Evolutionary conservation across 2,113 vertebrate species (phyloP), one percentile per base, ranked within the genome.

Genomic region (Carassius gibelio): DNA sequence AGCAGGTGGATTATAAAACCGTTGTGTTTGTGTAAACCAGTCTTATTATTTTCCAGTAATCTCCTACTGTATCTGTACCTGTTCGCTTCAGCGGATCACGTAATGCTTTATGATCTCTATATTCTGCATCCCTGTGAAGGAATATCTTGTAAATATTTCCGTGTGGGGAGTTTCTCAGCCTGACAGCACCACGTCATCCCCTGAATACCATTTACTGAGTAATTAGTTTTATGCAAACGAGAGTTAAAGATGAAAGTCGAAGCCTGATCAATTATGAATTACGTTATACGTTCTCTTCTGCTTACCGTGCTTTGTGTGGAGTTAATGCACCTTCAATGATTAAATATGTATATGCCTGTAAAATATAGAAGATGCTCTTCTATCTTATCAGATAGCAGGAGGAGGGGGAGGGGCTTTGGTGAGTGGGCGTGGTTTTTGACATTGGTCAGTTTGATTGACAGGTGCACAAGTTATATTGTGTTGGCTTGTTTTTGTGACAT

Each of bases 151-250:
- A 62, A 71, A 84, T 87, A 81, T 85, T 82, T 76, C 90, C 90
- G 89, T 85, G 84, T 88, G 89, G 90, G 84, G 68, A 85, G 26
- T 89, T 83, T 75, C 38, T 5, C 36, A 38, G 42, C 50, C 81
- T 82, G 90, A 74, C 82, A 85, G 81, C 84, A 82, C 94, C 95
- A 94, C 96, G 96, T 97, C 96, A 96, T 95, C 95, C 97, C 96
- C 96, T 95, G 91, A 94, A 93, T 92, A 91, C 90, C 94, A 94
- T 94, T 95, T 94, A 94, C 94, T 93, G 95, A 95, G 96, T 97
- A 97, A 97, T 98, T 99, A 99, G 96, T 98, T 98, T 98, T 98
- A 98, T 98, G 97, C 97, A 99, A 99, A 99, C 96, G 96, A 97
- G 93, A 94, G 91, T 94, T 92, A 93, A 94, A 98, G 97, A 99